Evolutionary conservation across 1,140 invertebrate species (phyloP).

Genomic region (Caerostris darwini): DNA sequence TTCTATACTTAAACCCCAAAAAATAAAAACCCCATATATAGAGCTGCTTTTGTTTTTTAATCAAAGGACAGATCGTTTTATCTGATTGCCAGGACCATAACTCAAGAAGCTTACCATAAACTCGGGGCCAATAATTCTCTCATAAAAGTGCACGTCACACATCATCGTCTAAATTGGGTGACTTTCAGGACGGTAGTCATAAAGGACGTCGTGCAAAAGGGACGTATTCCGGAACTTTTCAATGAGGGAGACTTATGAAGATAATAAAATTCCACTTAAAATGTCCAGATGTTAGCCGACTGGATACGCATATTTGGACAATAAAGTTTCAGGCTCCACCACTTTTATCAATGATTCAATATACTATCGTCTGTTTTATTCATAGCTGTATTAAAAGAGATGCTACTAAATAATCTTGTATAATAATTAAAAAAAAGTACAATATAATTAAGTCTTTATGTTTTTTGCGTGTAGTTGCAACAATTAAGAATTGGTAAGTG

Average conservation of each 20-base stretch:
- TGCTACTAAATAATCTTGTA: too few relatives aligned
- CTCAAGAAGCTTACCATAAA: not conserved
- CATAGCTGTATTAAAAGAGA: too few relatives aligned
- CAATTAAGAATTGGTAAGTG: too few relatives aligned
- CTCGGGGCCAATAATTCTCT: not conserved
- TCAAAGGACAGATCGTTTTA: not conserved
- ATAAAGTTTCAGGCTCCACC: not conserved
- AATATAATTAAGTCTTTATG: too few relatives aligned
- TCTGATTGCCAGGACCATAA: not conserved
- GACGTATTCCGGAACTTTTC: not conserved
- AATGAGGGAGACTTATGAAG: constrained; percentile 15
- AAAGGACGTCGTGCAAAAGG: not conserved
- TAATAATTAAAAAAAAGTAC: too few relatives aligned
- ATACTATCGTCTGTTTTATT: too few relatives aligned
- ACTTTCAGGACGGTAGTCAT: not conserved
- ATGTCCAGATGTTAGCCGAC: not conserved
- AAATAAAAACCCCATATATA: too few relatives aligned
- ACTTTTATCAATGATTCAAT: too few relatives aligned
- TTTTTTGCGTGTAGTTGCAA: too few relatives aligned
- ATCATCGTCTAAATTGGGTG: not conserved
- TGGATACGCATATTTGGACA: not conserved
- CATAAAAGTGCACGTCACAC: constrained; percentile 21
- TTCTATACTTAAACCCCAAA: too few relatives aligned
- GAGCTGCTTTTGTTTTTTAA: not conserved
- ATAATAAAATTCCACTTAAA: not conserved